Base-by-base conservation (phyloP, 2,888 invertebrate species). In the Diarsia brunnea region DNA sequence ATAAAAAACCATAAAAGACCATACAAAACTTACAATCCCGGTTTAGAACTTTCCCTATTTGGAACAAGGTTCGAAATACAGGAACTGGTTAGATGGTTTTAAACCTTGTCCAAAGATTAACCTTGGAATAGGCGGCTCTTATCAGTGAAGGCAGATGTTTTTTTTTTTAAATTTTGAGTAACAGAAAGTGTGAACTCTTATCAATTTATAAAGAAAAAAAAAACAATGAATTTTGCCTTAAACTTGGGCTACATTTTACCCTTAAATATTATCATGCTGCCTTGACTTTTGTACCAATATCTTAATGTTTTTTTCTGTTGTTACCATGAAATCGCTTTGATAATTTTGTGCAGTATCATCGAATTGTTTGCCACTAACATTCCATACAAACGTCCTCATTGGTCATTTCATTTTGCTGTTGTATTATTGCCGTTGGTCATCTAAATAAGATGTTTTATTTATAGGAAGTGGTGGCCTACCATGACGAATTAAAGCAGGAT, bases 251-350 rank as follows among this genome's bases (percentile, higher is more conserved):
- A 8, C 19, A 65, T 65, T 55, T 63, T 74, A n/a, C 61, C 43
- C 0, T 12, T 49, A 49, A 67, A 16, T 19, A 27, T 5, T 8
- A 31, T n/a, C 38, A 19, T 19, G 10, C 11, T 31, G 31, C n/a
- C 58, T 51, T 31, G 55, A 55, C 24, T 8, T 27, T 14, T 61
- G 43, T 45, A 43, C 19, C 24, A 69, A 3, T 43, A 70, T 82
- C 64, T 68, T 60, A 73, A 68, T 71, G 71, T 66, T 74, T 65
- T 77, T 61, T 65, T 75, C 55, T 24, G 55, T 69, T 73, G 53
- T 84, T 79, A 61, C 43, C 27, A 66, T 84, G 49, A 68, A 64
- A 67, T 55, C 10, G 49, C 68, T 68, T 75, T 75, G 70, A 61
- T 80, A 66, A 79, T 63, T 27, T 67, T 60, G 58, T 69, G 66